phyloP scores from a whole-genome alignment of 2,888 invertebrate genomes.

The Hofmannophila pseudospretella region DNA sequence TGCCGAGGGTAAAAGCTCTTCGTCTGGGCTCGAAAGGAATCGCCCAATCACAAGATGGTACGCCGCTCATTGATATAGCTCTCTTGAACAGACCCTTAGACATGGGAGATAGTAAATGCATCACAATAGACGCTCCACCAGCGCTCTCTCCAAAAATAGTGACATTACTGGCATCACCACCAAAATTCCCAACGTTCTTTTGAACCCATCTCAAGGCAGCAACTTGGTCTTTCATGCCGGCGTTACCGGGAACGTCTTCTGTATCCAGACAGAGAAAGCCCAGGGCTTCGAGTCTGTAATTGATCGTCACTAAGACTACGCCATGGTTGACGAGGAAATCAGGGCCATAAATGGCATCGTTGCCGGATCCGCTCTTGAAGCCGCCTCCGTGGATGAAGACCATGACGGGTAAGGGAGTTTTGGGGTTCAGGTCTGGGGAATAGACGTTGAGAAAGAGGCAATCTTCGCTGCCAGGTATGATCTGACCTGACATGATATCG shows the following conservation, averaged over 20 bases:
- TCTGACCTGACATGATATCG: slow-evolving; percentile 19
- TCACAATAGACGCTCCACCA: slow-evolving; percentile 24
- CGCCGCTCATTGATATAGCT: slow-evolving; percentile 82
- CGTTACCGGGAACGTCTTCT: slow-evolving; percentile 45
- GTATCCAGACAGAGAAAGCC: slow-evolving; percentile 45
- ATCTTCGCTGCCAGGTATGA: slow-evolving; percentile 37
- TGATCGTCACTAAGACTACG: slow-evolving; percentile 46
- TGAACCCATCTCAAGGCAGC: slow-evolving; percentile 41
- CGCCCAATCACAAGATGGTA: slow-evolving; percentile 76
- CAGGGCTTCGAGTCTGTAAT: slow-evolving; percentile 44
- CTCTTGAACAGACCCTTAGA: slow-evolving; percentile 33
- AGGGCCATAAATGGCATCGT: slow-evolving; percentile 38
- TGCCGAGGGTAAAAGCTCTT: slow-evolving; percentile 28
- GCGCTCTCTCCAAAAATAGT: slow-evolving; percentile 42
- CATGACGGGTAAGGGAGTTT: slow-evolving; percentile 37
- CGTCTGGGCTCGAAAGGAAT: slow-evolving; percentile 55
- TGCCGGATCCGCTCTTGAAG: slow-evolving; percentile 36
- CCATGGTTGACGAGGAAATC: slow-evolving; percentile 40
- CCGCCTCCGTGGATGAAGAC: slow-evolving; percentile 49
- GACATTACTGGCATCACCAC: slow-evolving; percentile 36
- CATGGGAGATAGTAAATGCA: slow-evolving; percentile 34
- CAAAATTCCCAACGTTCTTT: slow-evolving; percentile 35
- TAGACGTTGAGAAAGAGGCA: slow-evolving; percentile 54
- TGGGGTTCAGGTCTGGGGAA: slow-evolving; percentile 30
- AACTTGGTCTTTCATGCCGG: slow-evolving; percentile 50